Conservation (phyloP, 2,797 vertebrate species). For the Micrastur ruficollis region DNA sequence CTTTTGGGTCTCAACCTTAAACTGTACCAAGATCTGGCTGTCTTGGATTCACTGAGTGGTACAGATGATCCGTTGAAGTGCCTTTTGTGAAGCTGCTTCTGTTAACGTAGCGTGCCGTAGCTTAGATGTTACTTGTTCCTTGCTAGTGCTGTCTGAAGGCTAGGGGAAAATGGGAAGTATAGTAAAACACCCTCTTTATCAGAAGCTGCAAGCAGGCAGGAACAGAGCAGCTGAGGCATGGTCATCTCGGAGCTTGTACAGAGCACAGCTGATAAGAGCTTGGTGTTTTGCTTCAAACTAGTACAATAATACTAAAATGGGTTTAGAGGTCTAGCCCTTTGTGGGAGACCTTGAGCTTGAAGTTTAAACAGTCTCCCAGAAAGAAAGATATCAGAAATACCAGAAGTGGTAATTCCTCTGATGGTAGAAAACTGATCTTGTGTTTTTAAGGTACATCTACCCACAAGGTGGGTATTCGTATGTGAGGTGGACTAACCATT, state of each 20-base stretch:
- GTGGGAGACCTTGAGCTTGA: neutral
- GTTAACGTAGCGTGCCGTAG: neutral
- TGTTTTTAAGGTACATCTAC: neutral
- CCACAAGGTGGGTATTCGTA: neutral
- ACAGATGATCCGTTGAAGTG: neutral
- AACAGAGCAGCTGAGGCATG: neutral
- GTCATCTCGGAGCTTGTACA: neutral
- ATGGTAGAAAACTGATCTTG: neutral
- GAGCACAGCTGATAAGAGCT: constrained; percentile 44
- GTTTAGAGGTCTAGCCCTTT: neutral
- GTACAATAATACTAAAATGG: neutral
- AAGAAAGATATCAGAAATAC: neutral
- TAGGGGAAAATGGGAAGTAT: neutral
- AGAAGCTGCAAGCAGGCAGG: neutral
- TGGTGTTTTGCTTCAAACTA: neutral
- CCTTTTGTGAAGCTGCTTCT: neutral
- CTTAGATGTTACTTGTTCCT: neutral
- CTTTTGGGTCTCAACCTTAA: neutral
- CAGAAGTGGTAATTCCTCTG: neutral
- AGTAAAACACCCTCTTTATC: constrained; percentile 46
- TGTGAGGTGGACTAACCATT: neutral
- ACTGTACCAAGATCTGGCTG: neutral
- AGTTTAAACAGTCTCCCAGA: neutral
- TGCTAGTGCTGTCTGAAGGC: neutral
- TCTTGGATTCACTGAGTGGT: neutral